Base-by-base conservation (phyloP, 2,113 vertebrate genomes). In the Coracopsis vasa region DNA sequence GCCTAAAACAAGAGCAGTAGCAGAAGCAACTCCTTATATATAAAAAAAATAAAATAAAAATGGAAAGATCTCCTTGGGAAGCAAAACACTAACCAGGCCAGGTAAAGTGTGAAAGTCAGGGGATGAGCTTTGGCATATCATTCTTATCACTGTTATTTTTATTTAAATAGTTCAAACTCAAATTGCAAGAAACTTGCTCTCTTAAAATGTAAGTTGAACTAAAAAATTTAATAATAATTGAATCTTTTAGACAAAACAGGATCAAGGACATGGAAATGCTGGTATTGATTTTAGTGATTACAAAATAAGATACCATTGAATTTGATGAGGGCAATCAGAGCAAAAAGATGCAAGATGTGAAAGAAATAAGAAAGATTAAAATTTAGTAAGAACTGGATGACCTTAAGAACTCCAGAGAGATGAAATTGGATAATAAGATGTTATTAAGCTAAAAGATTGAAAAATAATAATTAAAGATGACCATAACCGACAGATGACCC, bases 181-280 rank as follows among this genome's bases (percentile, higher is more conserved):
- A 95, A 88, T 79, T 85, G n/a, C 41, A 93, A 92, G 67, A 90
- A 31, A 85, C 54, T 47, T 90, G 20, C 28, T 86, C 67, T 71
- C 62, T 80, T 90, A 78, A 73, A 92, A 80, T 79, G 6, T 28
- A 94, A 89, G n/a, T 18, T 67, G 37, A 96, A 89, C 16, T 93
- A 71, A 82, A 86, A 66, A 16, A 72, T n/a, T 77, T 75, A 0
- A 73, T 64, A 90, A 85, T 73, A 79, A 84, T 84, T 71, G 61
- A 79, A 58, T 42, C 37, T 96, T 85, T 95, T 53, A 83, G 27
- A 89, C 61, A 94, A 92, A 95, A 88, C 17, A 83, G 41, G 39
- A 94, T 62, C 45, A 80, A 92, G 51, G 37, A 88, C 58, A 81
- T 94, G 72, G 51, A 93, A 80, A 84, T 56, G 16, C 16, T 33